phyloP scores from a whole-genome alignment of 2,797 vertebrate genomes.

The Carapus acus region DNA sequence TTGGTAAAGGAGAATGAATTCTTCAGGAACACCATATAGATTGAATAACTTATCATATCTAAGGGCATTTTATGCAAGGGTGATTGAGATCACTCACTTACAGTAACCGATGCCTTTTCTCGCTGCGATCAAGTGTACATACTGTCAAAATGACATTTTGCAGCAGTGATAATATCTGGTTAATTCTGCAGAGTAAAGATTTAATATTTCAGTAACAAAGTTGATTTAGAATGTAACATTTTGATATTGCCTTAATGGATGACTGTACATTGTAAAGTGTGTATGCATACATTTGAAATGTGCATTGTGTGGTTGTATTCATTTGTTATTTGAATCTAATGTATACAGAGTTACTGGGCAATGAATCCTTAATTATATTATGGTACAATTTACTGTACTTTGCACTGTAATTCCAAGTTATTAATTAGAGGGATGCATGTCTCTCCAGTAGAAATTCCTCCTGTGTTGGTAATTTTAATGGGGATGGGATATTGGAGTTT shows the following conservation, averaged over 20 bases:
- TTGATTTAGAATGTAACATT: slow-evolving; percentile 33
- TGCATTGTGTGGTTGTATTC: slow-evolving; percentile 30
- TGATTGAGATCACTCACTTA: not conserved
- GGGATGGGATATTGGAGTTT: slow-evolving; percentile 4
- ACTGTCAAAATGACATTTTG: slow-evolving; percentile 17
- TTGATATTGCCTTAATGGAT: slow-evolving; percentile 44
- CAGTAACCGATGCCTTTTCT: slow-evolving; percentile 53
- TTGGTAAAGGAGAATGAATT: slow-evolving; percentile 22
- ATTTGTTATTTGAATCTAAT: slow-evolving; percentile 30
- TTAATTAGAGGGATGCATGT: slow-evolving; percentile 23
- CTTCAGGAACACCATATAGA: slow-evolving; percentile 15
- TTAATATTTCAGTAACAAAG: slow-evolving; percentile 6
- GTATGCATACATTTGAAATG: slow-evolving; percentile 24
- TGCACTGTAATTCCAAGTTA: slow-evolving; percentile 43
- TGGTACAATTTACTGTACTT: slow-evolving; percentile 22
- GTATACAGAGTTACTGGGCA: slow-evolving; percentile 27
- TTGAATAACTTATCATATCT: slow-evolving; percentile 15
- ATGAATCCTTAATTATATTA: slow-evolving; percentile 10
- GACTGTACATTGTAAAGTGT: slow-evolving; percentile 50
- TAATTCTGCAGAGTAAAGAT: slow-evolving; percentile 18
- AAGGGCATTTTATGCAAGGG: slow-evolving; percentile 17
- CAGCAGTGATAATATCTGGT: slow-evolving; percentile 14
- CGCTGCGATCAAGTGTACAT: slow-evolving; percentile 20
- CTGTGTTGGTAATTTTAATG: slow-evolving; percentile 16
- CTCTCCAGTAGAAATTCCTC: slow-evolving; percentile 8